Evolutionary conservation across 2,797 vertebrate genomes (phyloP), one percentile per base, ranked within the genome.

Genomic region (Pristis pectinata): DNA sequence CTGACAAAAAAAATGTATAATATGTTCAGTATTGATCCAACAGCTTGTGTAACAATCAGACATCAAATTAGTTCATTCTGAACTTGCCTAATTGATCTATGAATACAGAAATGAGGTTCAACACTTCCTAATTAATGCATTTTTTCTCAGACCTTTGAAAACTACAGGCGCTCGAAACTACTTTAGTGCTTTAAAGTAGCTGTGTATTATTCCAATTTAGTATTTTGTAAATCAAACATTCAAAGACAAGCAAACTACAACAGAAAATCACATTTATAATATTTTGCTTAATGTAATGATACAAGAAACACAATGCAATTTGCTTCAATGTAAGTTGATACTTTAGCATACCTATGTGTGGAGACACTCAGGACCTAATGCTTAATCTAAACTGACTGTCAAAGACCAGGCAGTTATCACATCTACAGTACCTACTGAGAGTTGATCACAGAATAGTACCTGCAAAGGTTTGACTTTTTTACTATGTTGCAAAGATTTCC

Each of bases 81-180:
- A 94, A 74, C 53, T 93, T 94, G 27, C 64, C 44, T 94, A 94
- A 74, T 74, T 94, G 92, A 94, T 94, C 41, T 94, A 74, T 94
- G 44, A 94, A 76, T 72, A 53, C 27, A 94, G 92, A 74, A 74
- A 76, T 56, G 27, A 94, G 30, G 27, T 56, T 74, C 49, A 94
- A 72, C 91, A 93, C 64, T 93, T 93, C 64, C 61, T 72, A 93
- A 74, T 93, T 64, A 49, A 93, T 93, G 44, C 44, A 74, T 93
- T 93, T 44, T 27, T 53, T 22, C n/a, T 70, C 67, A 30, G 91
- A 74, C 37, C 91, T 72, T 72, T 93, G 91, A 72, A 93, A 93
- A 93, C 4, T 30, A 72, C 67, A 93, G 61, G 34, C n/a, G 74
- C 41, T 30, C 93, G 64, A 72, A 44, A 93, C 41, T 72, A 37